Conservation (phyloP, 2,888 invertebrate species). For the Pachymerium ferrugineum region DNA sequence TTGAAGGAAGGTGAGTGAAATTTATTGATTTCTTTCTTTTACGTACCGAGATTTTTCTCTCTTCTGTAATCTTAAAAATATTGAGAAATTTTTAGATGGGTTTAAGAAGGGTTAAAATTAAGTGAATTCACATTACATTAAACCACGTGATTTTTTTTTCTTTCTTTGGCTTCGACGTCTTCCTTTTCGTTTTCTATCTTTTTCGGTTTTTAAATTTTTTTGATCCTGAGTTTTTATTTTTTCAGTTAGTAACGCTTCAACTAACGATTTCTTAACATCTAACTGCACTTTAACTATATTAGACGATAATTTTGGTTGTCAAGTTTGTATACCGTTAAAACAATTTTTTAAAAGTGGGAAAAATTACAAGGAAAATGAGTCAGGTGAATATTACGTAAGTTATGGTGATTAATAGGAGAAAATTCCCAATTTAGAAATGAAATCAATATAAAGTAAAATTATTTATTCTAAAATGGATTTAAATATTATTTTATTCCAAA, state of each 20-base stretch:
- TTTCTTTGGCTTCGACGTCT: not conserved
- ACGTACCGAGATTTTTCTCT: too few species aligned
- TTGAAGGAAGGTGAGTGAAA: constrained; percentile 68
- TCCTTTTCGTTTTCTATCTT: not conserved
- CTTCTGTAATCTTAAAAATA: not conserved
- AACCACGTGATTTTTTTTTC: not conserved
- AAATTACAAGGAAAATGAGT: not conserved
- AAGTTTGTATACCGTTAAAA: not conserved
- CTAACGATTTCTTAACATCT: not conserved
- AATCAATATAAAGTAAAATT: not conserved
- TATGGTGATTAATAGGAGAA: not conserved
- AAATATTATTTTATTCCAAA: not conserved
- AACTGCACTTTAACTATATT: not conserved
- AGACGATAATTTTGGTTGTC: not conserved
- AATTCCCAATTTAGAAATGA: not conserved
- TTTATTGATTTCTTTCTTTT: not conserved
- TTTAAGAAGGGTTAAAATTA: too few species aligned
- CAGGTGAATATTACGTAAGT: not conserved
- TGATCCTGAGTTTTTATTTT: not conserved
- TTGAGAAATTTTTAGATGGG: too few species aligned
- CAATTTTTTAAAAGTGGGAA: not conserved
- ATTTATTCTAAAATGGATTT: not conserved
- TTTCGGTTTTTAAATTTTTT: not conserved
- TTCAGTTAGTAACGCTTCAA: not conserved
- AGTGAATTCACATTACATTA: too few species aligned